These are phyloP conservation scores for Calypte anna DNA, from an alignment of 2,113 vertebrate species.

Conservation along the genomic window DNA sequence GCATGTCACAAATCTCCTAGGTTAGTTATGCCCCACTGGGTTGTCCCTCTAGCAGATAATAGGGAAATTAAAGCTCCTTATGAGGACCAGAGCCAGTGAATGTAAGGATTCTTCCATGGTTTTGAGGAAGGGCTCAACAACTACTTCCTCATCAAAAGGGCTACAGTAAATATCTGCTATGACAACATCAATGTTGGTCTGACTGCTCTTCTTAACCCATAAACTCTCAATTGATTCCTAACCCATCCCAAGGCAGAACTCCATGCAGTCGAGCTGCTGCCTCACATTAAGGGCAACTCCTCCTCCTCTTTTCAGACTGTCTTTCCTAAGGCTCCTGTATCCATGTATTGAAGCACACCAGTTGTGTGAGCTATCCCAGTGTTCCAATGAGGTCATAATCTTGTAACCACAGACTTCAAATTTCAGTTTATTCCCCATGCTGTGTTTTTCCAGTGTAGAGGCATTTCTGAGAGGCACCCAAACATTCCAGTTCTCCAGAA, in stretches of 20 bases:
- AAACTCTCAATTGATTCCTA: neutral
- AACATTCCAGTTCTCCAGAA: neutral
- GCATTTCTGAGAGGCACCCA: neutral
- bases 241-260: neutral
- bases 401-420: neutral
- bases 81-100: neutral
- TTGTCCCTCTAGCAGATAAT: neutral
- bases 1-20: neutral
- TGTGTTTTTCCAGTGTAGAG: neutral
- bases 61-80: neutral
- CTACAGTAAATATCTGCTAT: neutral
- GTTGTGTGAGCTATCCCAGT: neutral
- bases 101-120: neutral
- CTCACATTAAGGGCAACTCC: neutral
- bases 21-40: neutral
- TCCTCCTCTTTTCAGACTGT: neutral
- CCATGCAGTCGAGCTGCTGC: neutral
- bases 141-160: neutral
- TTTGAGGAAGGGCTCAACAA: neutral
- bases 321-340: neutral
- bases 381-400: neutral
- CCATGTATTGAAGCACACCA: neutral
- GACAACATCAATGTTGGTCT: neutral
- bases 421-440: neutral
- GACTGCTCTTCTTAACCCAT: neutral